Evolutionary conservation across 2,113 vertebrate species (phyloP).

Genomic region (Pollachius pollachius): DNA sequence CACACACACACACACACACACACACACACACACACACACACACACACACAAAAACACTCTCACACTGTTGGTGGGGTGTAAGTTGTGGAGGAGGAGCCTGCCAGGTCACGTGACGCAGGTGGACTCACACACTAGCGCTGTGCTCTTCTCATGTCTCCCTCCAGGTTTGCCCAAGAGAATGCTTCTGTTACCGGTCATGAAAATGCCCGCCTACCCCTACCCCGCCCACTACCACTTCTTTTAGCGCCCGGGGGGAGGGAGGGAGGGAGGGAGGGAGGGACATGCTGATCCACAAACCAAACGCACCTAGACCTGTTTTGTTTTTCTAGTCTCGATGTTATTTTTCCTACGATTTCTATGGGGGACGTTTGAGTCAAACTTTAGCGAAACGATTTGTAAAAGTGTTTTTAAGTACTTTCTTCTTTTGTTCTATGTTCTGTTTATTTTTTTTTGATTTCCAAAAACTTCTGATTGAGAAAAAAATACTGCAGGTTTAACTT

Average conservation of each 20-base stretch:
- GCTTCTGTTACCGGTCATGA: slow-evolving; percentile 99
- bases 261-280: too few relatives aligned
- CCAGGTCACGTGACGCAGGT: slow-evolving; percentile 42
- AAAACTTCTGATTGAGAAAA: slow-evolving; percentile 74
- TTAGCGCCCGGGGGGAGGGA: slow-evolving; percentile 51
- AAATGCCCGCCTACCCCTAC: slow-evolving; percentile 96
- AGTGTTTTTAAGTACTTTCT: slow-evolving; percentile 75
- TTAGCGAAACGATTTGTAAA: slow-evolving; percentile 83
- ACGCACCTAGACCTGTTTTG: too few relatives aligned
- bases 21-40: too few relatives aligned
- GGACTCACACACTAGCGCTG: slow-evolving; percentile 83
- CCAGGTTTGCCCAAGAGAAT: slow-evolving; percentile 99
- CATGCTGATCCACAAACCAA: too few relatives aligned
- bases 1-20: too few relatives aligned
- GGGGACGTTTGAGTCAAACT: slow-evolving; percentile 59
- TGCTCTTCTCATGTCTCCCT: slow-evolving; percentile 93
- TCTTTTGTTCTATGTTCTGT: slow-evolving; percentile 79
- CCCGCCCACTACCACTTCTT: slow-evolving; percentile 96
- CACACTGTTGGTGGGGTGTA: slow-evolving; percentile 14
- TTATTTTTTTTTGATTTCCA: slow-evolving; percentile 79
- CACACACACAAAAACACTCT: background rate
- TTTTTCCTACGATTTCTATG: slow-evolving; percentile 54
- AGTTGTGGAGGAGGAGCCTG: slow-evolving; percentile 17
- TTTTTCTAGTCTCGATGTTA: slow-evolving; percentile 41
- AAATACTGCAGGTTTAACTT: slow-evolving; percentile 86